Conservation (phyloP, 2,797 vertebrate species). For the Macropodus opercularis region DNA sequence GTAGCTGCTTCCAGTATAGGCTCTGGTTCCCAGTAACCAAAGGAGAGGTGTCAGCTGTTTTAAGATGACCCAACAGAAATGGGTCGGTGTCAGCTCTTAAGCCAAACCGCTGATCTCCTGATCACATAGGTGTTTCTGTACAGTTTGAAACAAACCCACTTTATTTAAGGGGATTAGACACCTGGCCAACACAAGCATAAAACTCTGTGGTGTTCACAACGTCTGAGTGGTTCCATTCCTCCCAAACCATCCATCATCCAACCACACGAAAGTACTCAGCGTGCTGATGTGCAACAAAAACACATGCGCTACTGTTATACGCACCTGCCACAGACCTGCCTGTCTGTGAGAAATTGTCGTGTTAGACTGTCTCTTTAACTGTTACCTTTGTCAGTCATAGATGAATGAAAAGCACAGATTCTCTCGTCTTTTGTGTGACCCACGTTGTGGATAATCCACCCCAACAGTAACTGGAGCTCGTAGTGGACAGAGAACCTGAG, state of each 20-base stretch:
- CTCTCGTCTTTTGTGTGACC: background rate
- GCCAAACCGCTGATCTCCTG: too few species aligned
- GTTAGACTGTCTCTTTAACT: slow-evolving; percentile 16
- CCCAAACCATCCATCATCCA: slow-evolving; percentile 10
- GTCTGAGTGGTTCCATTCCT: background rate
- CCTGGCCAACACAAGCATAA: too few species aligned
- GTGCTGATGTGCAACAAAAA: too few species aligned
- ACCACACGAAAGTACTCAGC: too few species aligned
- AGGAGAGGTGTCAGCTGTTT: slow-evolving; percentile 45
- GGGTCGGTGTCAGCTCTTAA: slow-evolving; percentile 42
- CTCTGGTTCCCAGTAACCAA: slow-evolving; percentile 66
- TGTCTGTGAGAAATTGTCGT: slow-evolving; percentile 1
- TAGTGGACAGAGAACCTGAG: slow-evolving; percentile 66
- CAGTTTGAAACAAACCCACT: too few species aligned
- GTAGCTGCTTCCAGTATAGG: slow-evolving; percentile 54
- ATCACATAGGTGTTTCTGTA: too few species aligned
- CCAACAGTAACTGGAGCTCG: slow-evolving; percentile 67
- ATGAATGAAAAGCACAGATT: slow-evolving; percentile 29
- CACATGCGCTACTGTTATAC: slow-evolving; percentile 2
- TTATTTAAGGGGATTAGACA: too few species aligned
- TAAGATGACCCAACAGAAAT: slow-evolving; percentile 42
- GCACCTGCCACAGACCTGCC: background rate
- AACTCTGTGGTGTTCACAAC: too few species aligned
- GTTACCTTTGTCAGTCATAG: slow-evolving; percentile 9
- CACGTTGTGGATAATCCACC: slow-evolving; percentile 22